These are phyloP conservation scores for Anas georgica DNA, from an alignment of 2,797 vertebrate species.

Conservation along the genomic window DNA sequence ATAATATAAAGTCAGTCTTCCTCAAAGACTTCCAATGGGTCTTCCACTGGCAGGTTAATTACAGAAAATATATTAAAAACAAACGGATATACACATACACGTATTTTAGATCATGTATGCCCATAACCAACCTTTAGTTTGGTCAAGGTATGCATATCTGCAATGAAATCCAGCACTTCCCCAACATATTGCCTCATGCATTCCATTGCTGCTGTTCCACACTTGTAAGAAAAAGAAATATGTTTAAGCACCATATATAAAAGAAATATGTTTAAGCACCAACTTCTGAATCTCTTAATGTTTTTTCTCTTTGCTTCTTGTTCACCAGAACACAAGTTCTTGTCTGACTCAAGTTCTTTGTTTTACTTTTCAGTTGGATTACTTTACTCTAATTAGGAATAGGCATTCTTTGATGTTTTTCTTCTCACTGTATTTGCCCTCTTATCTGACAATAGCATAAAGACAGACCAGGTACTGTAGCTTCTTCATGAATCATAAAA, in stretches of 20 bases:
- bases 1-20: background rate
- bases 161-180: slow-evolving; percentile 98
- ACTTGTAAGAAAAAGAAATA: slow-evolving; percentile 79
- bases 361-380: background rate
- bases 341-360: background rate
- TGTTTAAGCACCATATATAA: slow-evolving; percentile 25
- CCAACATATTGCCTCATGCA: slow-evolving; percentile 93
- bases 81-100: background rate
- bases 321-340: background rate
- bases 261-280: slow-evolving; percentile 1
- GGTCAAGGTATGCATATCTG: slow-evolving; percentile 98
- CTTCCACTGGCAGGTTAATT: background rate
- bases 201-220: slow-evolving; percentile 97
- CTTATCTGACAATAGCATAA: background rate
- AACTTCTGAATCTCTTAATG: background rate
- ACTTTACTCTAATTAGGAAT: background rate
- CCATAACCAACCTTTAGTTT: slow-evolving; percentile 90
- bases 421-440: background rate
- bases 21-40: background rate
- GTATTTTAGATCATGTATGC: background rate
- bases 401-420: slow-evolving; percentile 6
- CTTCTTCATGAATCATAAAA: slow-evolving; percentile 6
- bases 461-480: background rate
- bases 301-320: background rate
- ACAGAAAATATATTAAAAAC: background rate